Evolutionary conservation across 2,797 vertebrate species (phyloP), one percentile per base, ranked within the genome.

Genomic region (Antennarius maculatus): DNA sequence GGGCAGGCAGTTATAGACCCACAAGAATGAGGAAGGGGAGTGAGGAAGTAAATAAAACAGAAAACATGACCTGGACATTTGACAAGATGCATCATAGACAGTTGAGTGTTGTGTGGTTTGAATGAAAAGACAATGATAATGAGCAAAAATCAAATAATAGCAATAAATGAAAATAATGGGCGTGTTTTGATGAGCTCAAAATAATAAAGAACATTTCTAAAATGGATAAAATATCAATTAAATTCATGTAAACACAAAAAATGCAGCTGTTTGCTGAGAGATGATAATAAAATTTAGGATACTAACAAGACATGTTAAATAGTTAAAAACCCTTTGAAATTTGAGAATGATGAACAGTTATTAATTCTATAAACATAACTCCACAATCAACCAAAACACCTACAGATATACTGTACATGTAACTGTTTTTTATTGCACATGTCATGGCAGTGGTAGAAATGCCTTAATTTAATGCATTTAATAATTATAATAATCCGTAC

Each of bases 381-480:
- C 0, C 1, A 1, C 23, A 47, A 17, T 45, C 6, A 65, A 3
- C 42, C 5, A 45, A 29, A 45, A 47, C 27, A 12, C 16, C 13
- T 8, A 3, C 13, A 60, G 8, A 0, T 23, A 10, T 1, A 29
- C 17, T 23, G 7, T 1, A 29, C 17, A 23, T 43, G 27, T 15
- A 16, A 10, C 14, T 39, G 39, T 23, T 54, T 55, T 12, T 46
- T 28, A 15, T 4, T 5, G 4, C 13, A 23, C 63, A 8, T 18
- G 15, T 59, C 27, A 60, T 17, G 14, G 48, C 16, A 15, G 7
- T 56, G 10, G 45, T 9, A 28, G 4, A 46, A 37, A 57, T 23
- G 5, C 27, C 14, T 56, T 17, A 11, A 34, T 68, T 59, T 54
- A 37, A 70, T 27, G 61, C 48, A 59, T 45, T 65, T 80, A 73